A percentile compares a stretch with the other conserved stretches of the same genome.
Conservation (phyloP, 1,140 invertebrate genomes). For the Archegozetes longisetosus region DNA sequence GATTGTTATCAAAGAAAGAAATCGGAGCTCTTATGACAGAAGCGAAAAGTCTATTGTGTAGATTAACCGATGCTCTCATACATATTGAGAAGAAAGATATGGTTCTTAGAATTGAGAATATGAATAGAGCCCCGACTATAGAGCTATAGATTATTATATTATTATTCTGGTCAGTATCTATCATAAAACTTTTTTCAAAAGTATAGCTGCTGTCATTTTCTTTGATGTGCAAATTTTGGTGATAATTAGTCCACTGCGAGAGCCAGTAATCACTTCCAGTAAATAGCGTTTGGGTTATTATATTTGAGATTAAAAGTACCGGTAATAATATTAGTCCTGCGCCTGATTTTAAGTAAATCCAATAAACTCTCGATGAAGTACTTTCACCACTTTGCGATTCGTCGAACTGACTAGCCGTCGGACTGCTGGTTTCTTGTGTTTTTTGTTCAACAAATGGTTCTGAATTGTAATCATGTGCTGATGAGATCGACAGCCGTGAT, state of each 20-base stretch:
- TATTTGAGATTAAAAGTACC: constrained; percentile 16
- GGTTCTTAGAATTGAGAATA: constrained; percentile 37
- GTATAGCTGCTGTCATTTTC: too few species aligned
- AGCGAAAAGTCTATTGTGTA: constrained; percentile 69
- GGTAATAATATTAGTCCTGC: constrained; percentile 15
- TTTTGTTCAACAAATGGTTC: neutral
- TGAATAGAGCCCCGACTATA: constrained; percentile 27
- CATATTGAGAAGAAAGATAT: constrained; percentile 58
- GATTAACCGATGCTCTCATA: constrained; percentile 53
- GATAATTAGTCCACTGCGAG: constrained; percentile 16
- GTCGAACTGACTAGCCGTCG: neutral
- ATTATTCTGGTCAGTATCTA: neutral
- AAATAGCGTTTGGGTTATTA: constrained; percentile 21
- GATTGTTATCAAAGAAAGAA: constrained; percentile 64
- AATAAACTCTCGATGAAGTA: constrained; percentile 13
- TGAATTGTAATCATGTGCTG: neutral
- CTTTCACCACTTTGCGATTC: neutral
- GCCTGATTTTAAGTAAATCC: constrained; percentile 18
- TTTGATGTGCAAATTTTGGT: neutral
- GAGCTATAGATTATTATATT: constrained; percentile 26
- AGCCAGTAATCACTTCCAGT: constrained; percentile 23
- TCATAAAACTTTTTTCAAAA: neutral
- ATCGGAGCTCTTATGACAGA: constrained; percentile 57
- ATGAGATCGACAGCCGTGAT: neutral
- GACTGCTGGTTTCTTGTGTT: neutral